Conservation (phyloP, 2,113 vertebrate species). For the Chascanopsetta lugubris region DNA sequence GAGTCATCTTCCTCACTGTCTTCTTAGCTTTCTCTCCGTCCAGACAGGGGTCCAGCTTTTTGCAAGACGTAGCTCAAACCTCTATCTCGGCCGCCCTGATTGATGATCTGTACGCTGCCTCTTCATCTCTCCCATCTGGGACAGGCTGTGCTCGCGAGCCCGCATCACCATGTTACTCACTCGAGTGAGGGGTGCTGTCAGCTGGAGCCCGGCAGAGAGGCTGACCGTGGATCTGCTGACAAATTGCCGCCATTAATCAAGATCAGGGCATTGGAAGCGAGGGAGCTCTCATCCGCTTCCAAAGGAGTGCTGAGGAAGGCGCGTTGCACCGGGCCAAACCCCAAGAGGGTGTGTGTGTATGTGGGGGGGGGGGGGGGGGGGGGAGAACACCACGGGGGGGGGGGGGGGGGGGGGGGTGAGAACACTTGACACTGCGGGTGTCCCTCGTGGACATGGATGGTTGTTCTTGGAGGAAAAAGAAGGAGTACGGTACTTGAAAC, state of each 20-base stretch:
- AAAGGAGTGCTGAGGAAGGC: constrained; percentile 15
- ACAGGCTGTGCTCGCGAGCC: constrained; percentile 26
- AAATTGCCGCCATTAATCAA: constrained; percentile 60
- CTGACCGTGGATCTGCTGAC: constrained; percentile 39
- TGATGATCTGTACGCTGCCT: constrained; percentile 52
- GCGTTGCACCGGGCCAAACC: background rate
- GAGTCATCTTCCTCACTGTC: constrained; percentile 47
- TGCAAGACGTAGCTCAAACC: constrained; percentile 27
- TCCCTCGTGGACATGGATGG: constrained; percentile 6
- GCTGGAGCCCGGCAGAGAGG: constrained; percentile 7
- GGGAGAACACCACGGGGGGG: too few species aligned
- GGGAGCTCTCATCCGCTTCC: constrained; percentile 27
- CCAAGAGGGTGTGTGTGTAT: too few species aligned
- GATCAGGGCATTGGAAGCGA: constrained; percentile 2
- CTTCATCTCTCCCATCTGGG: constrained; percentile 62
- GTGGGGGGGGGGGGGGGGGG: too few species aligned
- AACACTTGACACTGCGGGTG: constrained; percentile 17
- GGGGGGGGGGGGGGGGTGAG: too few species aligned
- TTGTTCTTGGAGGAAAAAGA: background rate
- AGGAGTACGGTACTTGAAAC: background rate
- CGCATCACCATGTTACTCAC: constrained; percentile 35
- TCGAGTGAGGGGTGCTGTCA: constrained; percentile 28
- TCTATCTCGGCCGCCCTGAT: constrained; percentile 49
- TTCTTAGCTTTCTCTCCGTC: constrained; percentile 12
- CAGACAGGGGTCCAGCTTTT: constrained; percentile 22